Conservation (phyloP, 2,888 invertebrate species). For the Latrodectus hesperus region DNA sequence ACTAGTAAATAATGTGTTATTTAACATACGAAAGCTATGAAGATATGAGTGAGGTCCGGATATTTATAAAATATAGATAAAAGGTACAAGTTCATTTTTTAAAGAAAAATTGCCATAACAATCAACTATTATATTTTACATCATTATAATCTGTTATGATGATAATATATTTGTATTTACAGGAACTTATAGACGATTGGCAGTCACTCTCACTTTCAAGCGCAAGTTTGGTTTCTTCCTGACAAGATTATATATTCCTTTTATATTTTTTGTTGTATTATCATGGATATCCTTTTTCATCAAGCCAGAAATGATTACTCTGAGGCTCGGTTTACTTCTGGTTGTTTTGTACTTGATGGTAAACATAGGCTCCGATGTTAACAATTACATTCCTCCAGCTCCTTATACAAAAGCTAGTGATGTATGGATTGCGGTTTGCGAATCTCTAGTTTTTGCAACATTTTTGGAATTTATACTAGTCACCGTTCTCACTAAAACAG, state of each 20-base stretch:
- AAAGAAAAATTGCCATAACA: no score
- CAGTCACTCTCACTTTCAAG: slow-evolving; percentile 21
- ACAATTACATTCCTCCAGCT: slow-evolving; percentile 10
- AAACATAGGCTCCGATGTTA: slow-evolving; percentile 11
- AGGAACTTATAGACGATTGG: slow-evolving; percentile 21
- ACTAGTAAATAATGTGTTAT: no score
- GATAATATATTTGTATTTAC: neutral
- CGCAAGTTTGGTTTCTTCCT: slow-evolving; percentile 39
- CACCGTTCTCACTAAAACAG: slow-evolving; percentile 3
- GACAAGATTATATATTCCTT: slow-evolving; percentile 50
- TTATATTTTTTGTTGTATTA: slow-evolving; percentile 25
- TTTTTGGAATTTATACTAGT: slow-evolving; percentile 46
- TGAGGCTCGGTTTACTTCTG: slow-evolving; percentile 37
- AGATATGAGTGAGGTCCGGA: no score
- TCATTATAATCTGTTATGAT: no score
- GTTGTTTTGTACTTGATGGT: slow-evolving; percentile 42
- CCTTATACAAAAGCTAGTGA: slow-evolving; percentile 54
- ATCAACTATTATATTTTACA: no score
- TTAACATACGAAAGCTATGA: no score
- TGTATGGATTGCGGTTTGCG: slow-evolving; percentile 55
- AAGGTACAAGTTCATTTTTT: no score
- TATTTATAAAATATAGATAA: no score
- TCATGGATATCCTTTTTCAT: slow-evolving; percentile 55
- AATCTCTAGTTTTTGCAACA: slow-evolving; percentile 35
- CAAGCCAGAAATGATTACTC: slow-evolving; percentile 17